Percentiles rank a stretch among this genome's conserved stretches.
phyloP scores from a whole-genome alignment of 2,797 vertebrate genomes.

The Karalla daura region DNA sequence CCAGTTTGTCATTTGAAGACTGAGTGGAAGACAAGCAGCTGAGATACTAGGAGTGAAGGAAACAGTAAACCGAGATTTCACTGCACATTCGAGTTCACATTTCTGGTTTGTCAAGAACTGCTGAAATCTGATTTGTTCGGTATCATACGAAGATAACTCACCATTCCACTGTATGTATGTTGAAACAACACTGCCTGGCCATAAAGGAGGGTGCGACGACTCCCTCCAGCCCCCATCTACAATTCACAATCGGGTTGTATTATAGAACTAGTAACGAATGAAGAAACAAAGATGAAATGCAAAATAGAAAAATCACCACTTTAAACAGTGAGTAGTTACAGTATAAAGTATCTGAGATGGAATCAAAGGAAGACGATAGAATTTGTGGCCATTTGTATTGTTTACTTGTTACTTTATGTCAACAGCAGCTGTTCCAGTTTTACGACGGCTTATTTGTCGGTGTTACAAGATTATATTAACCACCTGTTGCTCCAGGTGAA shows the following conservation, averaged over 20 bases:
- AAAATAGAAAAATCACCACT: not conserved
- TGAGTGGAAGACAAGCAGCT: slow-evolving; percentile 93
- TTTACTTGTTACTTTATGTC: not conserved
- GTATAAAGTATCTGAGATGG: not conserved
- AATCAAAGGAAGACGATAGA: not conserved
- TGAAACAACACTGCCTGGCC: slow-evolving; percentile 93
- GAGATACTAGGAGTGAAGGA: slow-evolving; percentile 85
- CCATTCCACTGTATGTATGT: slow-evolving; percentile 94
- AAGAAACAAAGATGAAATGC: not conserved
- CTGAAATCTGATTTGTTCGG: not conserved
- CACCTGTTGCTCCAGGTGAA: not conserved
- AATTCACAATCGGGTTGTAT: not conserved
- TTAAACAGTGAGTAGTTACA: not conserved
- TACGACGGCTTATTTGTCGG: not conserved
- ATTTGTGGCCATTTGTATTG: not conserved
- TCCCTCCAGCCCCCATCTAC: slow-evolving; percentile 87
- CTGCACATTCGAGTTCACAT: not conserved
- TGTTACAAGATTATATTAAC: not conserved
- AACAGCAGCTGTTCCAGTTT: slow-evolving; percentile 2
- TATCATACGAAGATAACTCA: slow-evolving; percentile 57
- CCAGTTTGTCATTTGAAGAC: slow-evolving; percentile 92
- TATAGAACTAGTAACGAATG: not conserved
- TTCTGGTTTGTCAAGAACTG: not conserved
- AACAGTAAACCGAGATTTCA: not conserved
- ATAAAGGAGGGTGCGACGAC: slow-evolving; percentile 92